phyloP scores from a whole-genome alignment of 1,140 invertebrate species.

The Macrostomum lignano region DNA sequence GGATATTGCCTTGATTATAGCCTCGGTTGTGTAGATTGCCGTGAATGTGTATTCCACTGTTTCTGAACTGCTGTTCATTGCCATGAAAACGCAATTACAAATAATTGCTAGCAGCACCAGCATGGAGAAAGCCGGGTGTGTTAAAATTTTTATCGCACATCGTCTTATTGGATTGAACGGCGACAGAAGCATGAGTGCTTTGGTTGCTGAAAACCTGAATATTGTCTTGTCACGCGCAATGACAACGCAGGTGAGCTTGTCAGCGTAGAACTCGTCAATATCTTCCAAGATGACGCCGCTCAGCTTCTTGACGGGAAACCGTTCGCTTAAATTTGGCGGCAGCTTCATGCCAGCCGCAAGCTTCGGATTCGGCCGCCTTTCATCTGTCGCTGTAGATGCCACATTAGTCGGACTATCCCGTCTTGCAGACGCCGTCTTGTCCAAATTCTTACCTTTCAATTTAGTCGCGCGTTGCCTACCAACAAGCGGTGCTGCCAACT shows the following conservation, averaged over 20 bases:
- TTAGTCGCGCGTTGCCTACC: no score
- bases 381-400: no score
- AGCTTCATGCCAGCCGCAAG: constrained; percentile 21
- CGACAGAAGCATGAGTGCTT: constrained; percentile 69
- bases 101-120: constrained; percentile 78
- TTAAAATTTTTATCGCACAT: constrained; percentile 80
- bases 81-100: constrained; percentile 82
- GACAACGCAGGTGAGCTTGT: constrained; percentile 75
- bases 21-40: constrained; percentile 73
- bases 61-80: constrained; percentile 61
- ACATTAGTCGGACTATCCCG: no score
- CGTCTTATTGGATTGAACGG: constrained; percentile 86
- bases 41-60: constrained; percentile 76
- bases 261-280: constrained; percentile 25
- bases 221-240: constrained; percentile 91
- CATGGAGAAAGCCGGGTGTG: constrained; percentile 82
- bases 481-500: no score
- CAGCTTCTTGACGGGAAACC: constrained; percentile 12
- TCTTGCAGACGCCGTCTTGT: no score
- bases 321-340: constrained; percentile 15
- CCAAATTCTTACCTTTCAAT: no score
- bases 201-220: constrained; percentile 82
- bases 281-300: constrained; percentile 21
- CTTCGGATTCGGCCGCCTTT: constrained; percentile 16
- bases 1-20: constrained; percentile 70